Evolutionary conservation across 2,888 invertebrate species (phyloP), one percentile per base, ranked within the genome.

Genomic region (Mythimna loreyi): DNA sequence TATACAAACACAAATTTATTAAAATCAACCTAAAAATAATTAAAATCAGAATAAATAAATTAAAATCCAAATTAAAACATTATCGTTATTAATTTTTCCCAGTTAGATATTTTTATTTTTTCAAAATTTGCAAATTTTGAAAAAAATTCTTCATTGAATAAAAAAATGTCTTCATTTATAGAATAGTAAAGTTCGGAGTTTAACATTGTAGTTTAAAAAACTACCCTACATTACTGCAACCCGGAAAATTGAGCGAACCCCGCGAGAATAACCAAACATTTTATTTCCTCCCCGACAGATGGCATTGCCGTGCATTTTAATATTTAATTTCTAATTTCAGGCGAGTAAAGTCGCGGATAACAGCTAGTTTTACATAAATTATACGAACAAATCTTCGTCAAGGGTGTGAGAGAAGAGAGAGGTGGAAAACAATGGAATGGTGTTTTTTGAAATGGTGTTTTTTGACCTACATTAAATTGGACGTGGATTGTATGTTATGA

Each of bases 241-340:
- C 71, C 60, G 56, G 67, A 59, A 82, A 76, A 72, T 74, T 68
- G 66, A 50, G 59, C 45, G 19, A 61, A 52, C 65, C 82, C 77
- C 67, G 57, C 36, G 84, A 73, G 84, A 65, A 60, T 70, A 67
- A 67, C 67, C 68, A 74, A 73, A 72, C 67, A 64, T 77, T 74
- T 82, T 81, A 76, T 81, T 78, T 74, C 62, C 75, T 43, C 4
- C 45, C 72, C 79, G 57, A 82, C 82, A 79, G 80, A 74, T 84
- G 77, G 84, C 84, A 72, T 83, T 61, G 62, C 72, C 52, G 69
- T 21, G 60, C 72, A 40, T 73, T 69, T 82, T 71, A 82, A 82
- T 82, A 82, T 82, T 82, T 82, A 82, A 84, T 82, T 82, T 82
- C 82, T 84, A 79, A 82, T 82, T 82, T 75, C 77, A 66, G 56